These are phyloP conservation scores for Hydrolagus affinis DNA, from an alignment of 2,113 vertebrate species.

Conservation along the genomic window DNA sequence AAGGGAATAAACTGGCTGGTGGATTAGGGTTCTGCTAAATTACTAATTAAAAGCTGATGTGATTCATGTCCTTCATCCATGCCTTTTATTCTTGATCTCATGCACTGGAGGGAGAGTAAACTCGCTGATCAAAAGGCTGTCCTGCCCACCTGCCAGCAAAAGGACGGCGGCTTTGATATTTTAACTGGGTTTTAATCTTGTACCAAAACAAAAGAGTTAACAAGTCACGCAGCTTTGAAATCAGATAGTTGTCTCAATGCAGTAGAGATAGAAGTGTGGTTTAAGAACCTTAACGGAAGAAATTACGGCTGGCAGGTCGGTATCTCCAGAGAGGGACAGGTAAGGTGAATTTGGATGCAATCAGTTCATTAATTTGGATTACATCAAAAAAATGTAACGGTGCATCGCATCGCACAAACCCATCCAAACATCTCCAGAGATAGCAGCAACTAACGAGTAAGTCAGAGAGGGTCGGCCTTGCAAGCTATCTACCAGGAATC, in stretches of 20 bases:
- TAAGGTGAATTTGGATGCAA: slow-evolving; percentile 37
- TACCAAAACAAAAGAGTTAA: slow-evolving; percentile 35
- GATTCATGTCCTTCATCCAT: neutral
- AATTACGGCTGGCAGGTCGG: slow-evolving; percentile 37
- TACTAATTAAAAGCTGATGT: neutral
- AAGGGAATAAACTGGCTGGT: neutral
- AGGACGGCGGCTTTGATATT: slow-evolving; percentile 27
- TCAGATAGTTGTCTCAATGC: slow-evolving; percentile 39
- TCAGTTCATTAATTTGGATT: slow-evolving; percentile 34
- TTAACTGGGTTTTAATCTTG: slow-evolving; percentile 23
- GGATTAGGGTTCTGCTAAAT: neutral
- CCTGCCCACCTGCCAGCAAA: neutral
- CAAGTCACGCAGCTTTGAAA: slow-evolving; percentile 42
- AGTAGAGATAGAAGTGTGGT: slow-evolving; percentile 37
- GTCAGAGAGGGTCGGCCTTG: neutral
- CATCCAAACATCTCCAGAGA: slow-evolving; percentile 24
- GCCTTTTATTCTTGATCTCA: neutral
- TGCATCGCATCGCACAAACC: slow-evolving; percentile 11
- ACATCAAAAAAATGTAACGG: slow-evolving; percentile 31
- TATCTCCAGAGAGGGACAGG: slow-evolving; percentile 36
- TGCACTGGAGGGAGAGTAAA: neutral
- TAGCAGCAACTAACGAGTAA: slow-evolving; percentile 3
- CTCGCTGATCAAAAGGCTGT: slow-evolving; percentile 6
- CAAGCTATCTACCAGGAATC: neutral
- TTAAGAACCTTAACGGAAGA: slow-evolving; percentile 41